Conservation (phyloP, 2,888 invertebrate genomes). For the Ypsolopha sequella region DNA sequence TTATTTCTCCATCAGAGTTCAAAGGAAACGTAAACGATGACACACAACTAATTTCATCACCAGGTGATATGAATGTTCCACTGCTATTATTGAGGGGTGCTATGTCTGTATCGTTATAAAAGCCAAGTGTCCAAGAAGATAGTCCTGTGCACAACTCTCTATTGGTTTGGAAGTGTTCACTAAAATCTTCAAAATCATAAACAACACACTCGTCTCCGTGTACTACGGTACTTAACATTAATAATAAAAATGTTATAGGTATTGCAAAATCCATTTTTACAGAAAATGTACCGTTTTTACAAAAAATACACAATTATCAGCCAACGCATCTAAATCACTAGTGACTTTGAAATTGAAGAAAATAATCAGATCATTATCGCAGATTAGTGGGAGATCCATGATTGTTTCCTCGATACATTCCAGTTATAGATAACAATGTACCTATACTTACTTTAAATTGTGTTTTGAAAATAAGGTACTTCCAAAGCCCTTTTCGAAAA, state of each 20-base stretch:
- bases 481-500: too few relatives aligned
- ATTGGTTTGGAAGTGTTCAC: slow-evolving; percentile 20
- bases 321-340: slow-evolving; percentile 7
- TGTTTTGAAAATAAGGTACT: too few relatives aligned
- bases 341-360: background rate
- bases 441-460: too few relatives aligned
- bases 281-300: too few relatives aligned
- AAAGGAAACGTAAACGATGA: slow-evolving; percentile 21
- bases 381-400: background rate
- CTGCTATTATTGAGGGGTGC: slow-evolving; percentile 16
- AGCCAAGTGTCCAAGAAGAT: slow-evolving; percentile 20
- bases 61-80: slow-evolving; percentile 20
- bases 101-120: slow-evolving; percentile 17
- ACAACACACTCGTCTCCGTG: slow-evolving; percentile 25
- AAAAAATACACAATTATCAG: slow-evolving; percentile 16
- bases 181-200: slow-evolving; percentile 29
- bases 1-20: slow-evolving; percentile 22
- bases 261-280: too few relatives aligned
- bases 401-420: background rate
- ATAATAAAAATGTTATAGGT: too few relatives aligned
- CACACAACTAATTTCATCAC: slow-evolving; percentile 15
- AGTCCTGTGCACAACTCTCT: slow-evolving; percentile 15
- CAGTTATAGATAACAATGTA: background rate
- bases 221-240: slow-evolving; percentile 15
- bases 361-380: background rate